phyloP scores from a whole-genome alignment of 2,797 vertebrate species.

The Xenentodon cancila region DNA sequence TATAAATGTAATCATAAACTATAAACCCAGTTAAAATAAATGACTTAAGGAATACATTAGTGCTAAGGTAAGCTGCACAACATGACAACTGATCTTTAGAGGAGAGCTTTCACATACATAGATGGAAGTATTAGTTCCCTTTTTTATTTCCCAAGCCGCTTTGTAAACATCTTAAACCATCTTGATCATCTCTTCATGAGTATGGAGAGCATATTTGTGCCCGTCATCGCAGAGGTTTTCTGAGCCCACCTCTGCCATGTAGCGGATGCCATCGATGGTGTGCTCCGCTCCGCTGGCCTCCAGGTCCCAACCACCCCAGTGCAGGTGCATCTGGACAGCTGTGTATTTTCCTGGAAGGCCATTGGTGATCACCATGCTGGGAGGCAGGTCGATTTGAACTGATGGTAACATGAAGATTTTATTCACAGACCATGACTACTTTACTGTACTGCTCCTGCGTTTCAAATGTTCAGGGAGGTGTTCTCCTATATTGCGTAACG shows the following conservation, averaged over 20 bases:
- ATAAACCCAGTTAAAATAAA: too few relatives aligned
- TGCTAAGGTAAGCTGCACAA: background rate
- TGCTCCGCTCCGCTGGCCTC: conserved; percentile 93
- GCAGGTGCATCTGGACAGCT: conserved; percentile 92
- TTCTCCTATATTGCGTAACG: background rate
- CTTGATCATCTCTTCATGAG: background rate
- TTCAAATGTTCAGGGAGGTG: background rate
- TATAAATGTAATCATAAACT: too few relatives aligned
- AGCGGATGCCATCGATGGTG: conserved; percentile 89
- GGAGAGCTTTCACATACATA: background rate
- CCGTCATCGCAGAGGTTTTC: background rate
- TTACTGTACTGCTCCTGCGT: background rate
- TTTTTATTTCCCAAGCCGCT: too few relatives aligned
- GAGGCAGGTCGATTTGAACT: conserved; percentile 90
- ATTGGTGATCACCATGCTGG: conserved; percentile 82
- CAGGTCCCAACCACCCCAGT: conserved; percentile 89
- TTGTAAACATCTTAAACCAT: too few relatives aligned
- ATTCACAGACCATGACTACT: conserved; percentile 1
- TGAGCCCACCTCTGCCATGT: conserved; percentile 86
- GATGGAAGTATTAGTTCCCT: too few relatives aligned
- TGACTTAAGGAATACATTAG: too few relatives aligned
- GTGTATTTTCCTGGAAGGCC: conserved; percentile 81
- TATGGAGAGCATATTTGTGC: background rate
- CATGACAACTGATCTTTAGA: background rate
- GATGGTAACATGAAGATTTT: conserved; percentile 25